Base-by-base conservation (phyloP, 2,888 invertebrate genomes). In the Bombylius discolor region DNA sequence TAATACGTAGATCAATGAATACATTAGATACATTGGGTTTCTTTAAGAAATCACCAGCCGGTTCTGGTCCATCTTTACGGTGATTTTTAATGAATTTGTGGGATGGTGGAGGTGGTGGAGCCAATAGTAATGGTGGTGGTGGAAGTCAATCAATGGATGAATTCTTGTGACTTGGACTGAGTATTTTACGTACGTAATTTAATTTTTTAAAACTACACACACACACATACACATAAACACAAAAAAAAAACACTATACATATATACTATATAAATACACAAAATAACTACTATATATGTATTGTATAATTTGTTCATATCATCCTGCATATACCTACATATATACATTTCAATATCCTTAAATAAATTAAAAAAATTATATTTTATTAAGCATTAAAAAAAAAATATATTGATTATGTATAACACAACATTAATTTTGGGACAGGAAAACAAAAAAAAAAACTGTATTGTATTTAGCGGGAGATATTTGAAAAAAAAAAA, bases 11-110 rank as follows among this genome's bases (percentile, higher is more conserved):
- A 64, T 85, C 85, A 5, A 82, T 85, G 54, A 77, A 78, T 54
- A 85, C 87, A 42, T 77, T 93, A 57, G 80, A 79, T 61, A 80
- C 78, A 49, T 79, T 93, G 48, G 87, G 85, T 50, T 91, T 89
- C 73, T 64, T 62, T 45, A 42, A 42, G 6, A 42, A 42, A 11
- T 42, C 39, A 42, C 11, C 39, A 11, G 39, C 39, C 7, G 39
- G 39, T 42, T 42, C 39, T 8, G 39, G 39, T 11, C 39, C 39
- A 42, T 42, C 39, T 8, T 42, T 42, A 42, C 39, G 39, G 39
- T 42, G 39, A 42, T 42, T 42, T 42, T 42, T 42, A 42, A 7
- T 42, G 11, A 42, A 42, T 42, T 42, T 4, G 39, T 42, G 39
- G 39, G 39, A 42, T 42, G 6, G 39, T 11, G 39, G 39, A 11